phyloP scores from a whole-genome alignment of 2,113 vertebrate genomes.

The Ciconia maguari region DNA sequence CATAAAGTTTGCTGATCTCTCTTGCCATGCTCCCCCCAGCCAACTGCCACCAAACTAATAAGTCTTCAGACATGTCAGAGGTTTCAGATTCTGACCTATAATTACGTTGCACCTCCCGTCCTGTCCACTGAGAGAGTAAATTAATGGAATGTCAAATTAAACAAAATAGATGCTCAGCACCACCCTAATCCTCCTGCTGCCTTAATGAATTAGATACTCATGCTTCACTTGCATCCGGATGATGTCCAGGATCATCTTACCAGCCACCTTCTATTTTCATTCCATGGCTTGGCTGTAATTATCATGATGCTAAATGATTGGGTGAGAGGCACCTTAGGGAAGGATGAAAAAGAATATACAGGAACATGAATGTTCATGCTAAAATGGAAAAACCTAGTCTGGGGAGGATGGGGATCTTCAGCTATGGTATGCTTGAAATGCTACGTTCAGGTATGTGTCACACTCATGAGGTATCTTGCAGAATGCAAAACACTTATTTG shows the following conservation, averaged over 20 bases:
- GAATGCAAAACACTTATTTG: neutral
- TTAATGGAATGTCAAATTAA: slow-evolving; percentile 49
- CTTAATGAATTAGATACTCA: slow-evolving; percentile 42
- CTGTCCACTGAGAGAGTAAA: slow-evolving; percentile 16
- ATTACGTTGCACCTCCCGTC: neutral
- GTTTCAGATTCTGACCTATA: neutral
- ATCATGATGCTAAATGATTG: neutral
- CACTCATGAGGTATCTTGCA: neutral
- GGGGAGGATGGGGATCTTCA: neutral
- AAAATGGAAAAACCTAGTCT: neutral
- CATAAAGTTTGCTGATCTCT: neutral
- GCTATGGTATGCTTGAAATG: neutral
- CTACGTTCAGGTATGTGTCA: neutral
- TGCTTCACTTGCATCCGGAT: slow-evolving; percentile 42
- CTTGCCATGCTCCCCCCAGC: neutral
- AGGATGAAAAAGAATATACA: neutral
- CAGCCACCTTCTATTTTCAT: slow-evolving; percentile 6
- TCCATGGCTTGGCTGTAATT: slow-evolving; percentile 32
- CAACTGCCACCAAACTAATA: neutral
- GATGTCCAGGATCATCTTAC: slow-evolving; percentile 26
- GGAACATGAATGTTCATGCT: neutral
- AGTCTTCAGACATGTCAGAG: neutral
- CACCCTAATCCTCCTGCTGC: slow-evolving; percentile 9
- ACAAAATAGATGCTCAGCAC: neutral
- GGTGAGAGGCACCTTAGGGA: neutral